A percentile compares a stretch with the other conserved stretches of the same genome.
Evolutionary conservation across 2,888 invertebrate genomes (phyloP).

Genomic region (Rotaria socialis): DNA sequence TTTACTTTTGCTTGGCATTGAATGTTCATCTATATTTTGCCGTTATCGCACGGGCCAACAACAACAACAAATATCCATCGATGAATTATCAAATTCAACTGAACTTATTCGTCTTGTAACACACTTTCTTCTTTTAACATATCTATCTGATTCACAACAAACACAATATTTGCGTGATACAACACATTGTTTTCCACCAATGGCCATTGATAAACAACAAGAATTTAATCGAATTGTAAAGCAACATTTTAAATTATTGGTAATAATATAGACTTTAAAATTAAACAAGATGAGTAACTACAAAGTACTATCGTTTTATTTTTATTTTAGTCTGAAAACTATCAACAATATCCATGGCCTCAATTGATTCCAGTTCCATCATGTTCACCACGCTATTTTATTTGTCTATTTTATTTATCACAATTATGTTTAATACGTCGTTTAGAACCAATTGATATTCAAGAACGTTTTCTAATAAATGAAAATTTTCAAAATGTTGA

Average conservation of each 20-base stretch:
- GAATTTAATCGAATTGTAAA: slow-evolving; percentile 27
- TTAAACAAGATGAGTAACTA: neutral
- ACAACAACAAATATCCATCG: slow-evolving; percentile 13
- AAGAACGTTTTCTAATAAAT: slow-evolving; percentile 4
- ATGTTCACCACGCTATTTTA: neutral
- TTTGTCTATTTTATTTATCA: slow-evolving; percentile 33
- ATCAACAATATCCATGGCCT: slow-evolving; percentile 35
- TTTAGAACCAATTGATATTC: neutral
- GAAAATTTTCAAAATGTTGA: neutral
- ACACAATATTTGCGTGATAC: slow-evolving; percentile 26
- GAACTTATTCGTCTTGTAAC: slow-evolving; percentile 16
- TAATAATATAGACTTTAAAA: neutral
- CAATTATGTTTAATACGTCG: slow-evolving; percentile 14
- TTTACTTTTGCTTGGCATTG: slow-evolving; percentile 22
- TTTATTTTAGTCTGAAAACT: neutral
- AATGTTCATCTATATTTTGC: neutral
- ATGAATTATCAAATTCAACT: neutral
- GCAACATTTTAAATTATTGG: neutral
- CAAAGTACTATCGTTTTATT: neutral
- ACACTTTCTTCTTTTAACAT: slow-evolving; percentile 13
- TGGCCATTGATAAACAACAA: slow-evolving; percentile 2
- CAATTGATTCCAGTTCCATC: slow-evolving; percentile 28
- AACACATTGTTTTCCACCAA: slow-evolving; percentile 34
- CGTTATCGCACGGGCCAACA: neutral
- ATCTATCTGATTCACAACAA: neutral